phyloP scores from a whole-genome alignment of 2,113 vertebrate genomes.

The Sialia sialis region DNA sequence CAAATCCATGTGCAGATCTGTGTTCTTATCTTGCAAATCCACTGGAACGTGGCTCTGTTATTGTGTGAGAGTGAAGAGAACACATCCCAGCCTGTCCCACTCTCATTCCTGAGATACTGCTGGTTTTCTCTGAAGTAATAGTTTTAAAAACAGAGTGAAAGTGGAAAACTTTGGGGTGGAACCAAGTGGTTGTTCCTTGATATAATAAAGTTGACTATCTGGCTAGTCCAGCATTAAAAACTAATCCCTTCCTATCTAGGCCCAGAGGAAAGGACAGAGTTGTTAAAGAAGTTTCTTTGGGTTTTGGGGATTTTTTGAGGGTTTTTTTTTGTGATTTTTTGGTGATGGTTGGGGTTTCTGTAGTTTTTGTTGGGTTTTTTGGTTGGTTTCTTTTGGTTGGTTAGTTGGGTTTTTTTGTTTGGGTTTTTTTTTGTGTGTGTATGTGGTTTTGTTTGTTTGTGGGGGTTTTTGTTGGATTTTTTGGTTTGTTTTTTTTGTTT shows the following conservation, averaged over 20 bases:
- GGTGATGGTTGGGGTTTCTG: not conserved
- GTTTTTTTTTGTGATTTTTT: too few species aligned
- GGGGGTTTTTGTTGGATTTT: too few species aligned
- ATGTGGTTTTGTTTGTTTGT: not conserved
- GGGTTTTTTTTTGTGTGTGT: too few species aligned
- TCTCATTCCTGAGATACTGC: not conserved
- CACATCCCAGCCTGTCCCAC: not conserved
- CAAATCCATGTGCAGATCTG: not conserved
- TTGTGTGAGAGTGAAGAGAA: not conserved
- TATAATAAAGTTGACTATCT: not conserved
- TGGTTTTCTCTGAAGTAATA: not conserved
- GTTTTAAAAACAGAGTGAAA: not conserved
- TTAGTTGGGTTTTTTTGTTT: too few species aligned
- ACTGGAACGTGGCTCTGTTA: not conserved
- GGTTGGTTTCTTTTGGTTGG: not conserved
- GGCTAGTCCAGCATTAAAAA: not conserved
- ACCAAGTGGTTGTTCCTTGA: not conserved
- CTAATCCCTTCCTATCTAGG: not conserved
- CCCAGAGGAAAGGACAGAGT: not conserved
- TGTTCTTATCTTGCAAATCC: not conserved
- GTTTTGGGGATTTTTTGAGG: not conserved
- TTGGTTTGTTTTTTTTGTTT: too few species aligned
- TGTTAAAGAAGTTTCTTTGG: not conserved
- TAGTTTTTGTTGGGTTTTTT: not conserved
- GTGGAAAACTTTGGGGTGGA: not conserved